phyloP scores from a whole-genome alignment of 64 coral and sea anemone species.

The Stichodactyla mertensii region DNA sequence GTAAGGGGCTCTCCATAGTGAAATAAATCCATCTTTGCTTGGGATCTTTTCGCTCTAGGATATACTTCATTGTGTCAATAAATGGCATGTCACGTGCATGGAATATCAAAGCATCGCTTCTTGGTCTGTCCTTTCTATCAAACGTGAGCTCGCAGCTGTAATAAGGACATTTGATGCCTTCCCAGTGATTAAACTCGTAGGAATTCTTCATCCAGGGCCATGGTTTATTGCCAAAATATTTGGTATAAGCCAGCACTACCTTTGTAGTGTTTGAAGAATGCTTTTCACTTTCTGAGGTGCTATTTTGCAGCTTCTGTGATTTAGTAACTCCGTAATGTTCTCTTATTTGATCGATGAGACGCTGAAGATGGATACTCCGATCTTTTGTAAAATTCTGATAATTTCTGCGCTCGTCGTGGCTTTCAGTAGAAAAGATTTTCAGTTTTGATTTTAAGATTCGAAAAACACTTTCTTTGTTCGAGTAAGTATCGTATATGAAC shows the following conservation, averaged over 20 bases:
- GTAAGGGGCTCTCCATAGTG: constrained; percentile 18
- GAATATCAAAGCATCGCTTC: constrained; percentile 33
- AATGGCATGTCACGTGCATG: constrained; percentile 24
- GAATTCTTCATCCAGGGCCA: constrained; percentile 24
- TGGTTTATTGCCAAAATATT: constrained; percentile 8
- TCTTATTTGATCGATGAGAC: not conserved
- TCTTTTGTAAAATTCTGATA: not conserved
- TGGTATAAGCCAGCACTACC: constrained; percentile 14
- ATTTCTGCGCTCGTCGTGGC: not conserved
- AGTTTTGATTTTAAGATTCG: not conserved
- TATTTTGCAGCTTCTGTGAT: not conserved
- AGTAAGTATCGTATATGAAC: not conserved
- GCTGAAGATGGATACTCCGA: not conserved
- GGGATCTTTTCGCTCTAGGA: not conserved
- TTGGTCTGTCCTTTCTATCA: constrained; percentile 12
- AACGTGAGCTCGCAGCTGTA: constrained; percentile 20
- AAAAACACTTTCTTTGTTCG: not conserved
- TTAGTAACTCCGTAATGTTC: not conserved
- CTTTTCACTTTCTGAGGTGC: not conserved
- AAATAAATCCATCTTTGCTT: constrained; percentile 33
- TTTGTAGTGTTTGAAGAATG: not conserved
- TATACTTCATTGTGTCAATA: not conserved
- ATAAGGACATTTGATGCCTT: constrained; percentile 6
- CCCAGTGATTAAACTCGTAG: constrained; percentile 28
- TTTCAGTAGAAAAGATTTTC: not conserved